Conservation (phyloP, 2,797 vertebrate species). For the Peromyscus nudipes region DNA sequence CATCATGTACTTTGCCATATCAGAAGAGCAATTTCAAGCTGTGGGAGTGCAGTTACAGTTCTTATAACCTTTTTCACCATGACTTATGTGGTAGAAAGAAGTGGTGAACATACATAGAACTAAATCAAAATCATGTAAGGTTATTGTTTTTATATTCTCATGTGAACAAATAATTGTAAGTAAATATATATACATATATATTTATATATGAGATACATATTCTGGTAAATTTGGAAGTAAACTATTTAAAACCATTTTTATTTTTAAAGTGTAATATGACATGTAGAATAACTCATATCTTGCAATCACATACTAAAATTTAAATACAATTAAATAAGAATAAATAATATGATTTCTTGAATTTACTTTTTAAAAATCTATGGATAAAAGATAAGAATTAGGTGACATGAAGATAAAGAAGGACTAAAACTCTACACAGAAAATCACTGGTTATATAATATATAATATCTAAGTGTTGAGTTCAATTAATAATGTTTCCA, state of each 20-base stretch:
- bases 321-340: neutral
- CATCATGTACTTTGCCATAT: neutral
- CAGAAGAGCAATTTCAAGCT: neutral
- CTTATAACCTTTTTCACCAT: neutral
- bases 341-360: slow-evolving; percentile 5
- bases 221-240: slow-evolving; percentile 8
- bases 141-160: neutral
- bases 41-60: neutral
- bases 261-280: slow-evolving; percentile 8
- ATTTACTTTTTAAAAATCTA: slow-evolving; percentile 46
- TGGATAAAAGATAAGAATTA: neutral
- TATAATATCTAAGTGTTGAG: neutral
- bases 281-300: neutral
- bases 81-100: no score
- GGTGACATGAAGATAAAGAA: neutral
- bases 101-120: neutral
- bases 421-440: neutral
- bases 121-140: neutral
- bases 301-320: neutral
- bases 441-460: slow-evolving; percentile 3
- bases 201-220: neutral
- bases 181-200: neutral
- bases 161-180: slow-evolving; percentile 42
- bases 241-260: slow-evolving; percentile 18
- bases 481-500: slow-evolving; percentile 40